These are phyloP conservation scores for Rotaria socialis DNA, from an alignment of 2,888 invertebrate species.

Conservation along the genomic window DNA sequence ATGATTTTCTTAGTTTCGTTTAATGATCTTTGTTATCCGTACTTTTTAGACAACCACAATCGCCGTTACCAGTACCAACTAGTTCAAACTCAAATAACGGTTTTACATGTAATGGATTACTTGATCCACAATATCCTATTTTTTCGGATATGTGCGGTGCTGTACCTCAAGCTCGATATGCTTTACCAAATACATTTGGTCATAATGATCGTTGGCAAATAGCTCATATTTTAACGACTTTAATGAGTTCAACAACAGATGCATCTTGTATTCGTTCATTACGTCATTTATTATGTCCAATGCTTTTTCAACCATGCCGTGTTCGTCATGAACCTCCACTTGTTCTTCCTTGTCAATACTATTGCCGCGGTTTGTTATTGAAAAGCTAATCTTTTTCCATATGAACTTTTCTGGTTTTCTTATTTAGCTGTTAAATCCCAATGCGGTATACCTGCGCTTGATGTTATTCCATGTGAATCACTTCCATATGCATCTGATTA, in stretches of 20 bases:
- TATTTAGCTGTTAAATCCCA: not conserved
- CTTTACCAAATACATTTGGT: not conserved
- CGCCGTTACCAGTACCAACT: not conserved
- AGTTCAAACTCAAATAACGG: not conserved
- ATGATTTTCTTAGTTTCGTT: too few relatives aligned
- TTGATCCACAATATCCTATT: not conserved
- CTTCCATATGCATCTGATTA: not conserved
- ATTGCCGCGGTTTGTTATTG: not conserved
- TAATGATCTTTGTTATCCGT: too few relatives aligned
- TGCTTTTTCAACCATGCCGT: not conserved
- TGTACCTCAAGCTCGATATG: not conserved
- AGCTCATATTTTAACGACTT: not conserved
- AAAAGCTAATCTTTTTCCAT: not conserved
- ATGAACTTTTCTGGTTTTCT: not conserved
- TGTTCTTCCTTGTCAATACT: not conserved
- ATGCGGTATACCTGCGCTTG: not conserved
- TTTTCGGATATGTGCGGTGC: not conserved
- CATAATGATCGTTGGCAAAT: not conserved
- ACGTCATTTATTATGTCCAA: constrained; percentile 13
- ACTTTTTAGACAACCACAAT: too few relatives aligned
- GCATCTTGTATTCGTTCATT: not conserved
- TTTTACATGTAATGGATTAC: not conserved
- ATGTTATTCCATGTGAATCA: not conserved
- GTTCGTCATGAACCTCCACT: not conserved
- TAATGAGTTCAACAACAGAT: not conserved